phyloP scores from a whole-genome alignment of 2,113 vertebrate genomes.

The Vidua macroura region DNA sequence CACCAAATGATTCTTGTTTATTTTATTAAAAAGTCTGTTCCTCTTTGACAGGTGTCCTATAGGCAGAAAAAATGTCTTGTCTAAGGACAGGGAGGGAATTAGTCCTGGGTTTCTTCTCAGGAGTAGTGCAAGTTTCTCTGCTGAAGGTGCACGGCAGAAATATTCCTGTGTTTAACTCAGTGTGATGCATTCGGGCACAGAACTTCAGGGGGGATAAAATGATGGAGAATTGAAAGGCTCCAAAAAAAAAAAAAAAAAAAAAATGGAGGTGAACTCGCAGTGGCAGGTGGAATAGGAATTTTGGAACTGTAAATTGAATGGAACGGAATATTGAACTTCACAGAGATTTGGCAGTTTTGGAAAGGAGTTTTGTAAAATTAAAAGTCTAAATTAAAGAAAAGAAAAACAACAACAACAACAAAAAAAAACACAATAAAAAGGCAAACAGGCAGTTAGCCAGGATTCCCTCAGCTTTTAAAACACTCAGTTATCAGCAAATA shows the following conservation, averaged over 20 bases:
- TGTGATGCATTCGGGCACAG: neutral
- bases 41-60: conserved; percentile 72
- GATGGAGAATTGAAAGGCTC: neutral
- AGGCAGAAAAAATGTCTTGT: neutral
- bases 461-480: neutral
- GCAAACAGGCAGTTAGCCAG: neutral
- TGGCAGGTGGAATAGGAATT: neutral
- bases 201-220: neutral
- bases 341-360: neutral
- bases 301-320: neutral
- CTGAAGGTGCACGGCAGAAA: neutral
- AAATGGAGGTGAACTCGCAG: neutral
- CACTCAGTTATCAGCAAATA: neutral
- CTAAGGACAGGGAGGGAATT: neutral
- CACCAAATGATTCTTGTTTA: conserved; percentile 70
- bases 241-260: too few relatives aligned
- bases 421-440: neutral
- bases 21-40: conserved; percentile 61
- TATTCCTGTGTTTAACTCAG: neutral
- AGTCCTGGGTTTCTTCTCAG: conserved; percentile 56
- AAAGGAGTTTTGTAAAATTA: neutral
- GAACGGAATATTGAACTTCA: neutral
- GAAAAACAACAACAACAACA: too few relatives aligned
- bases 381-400: neutral
- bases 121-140: conserved; percentile 22